Evolutionary conservation across 2,888 invertebrate species (phyloP), one percentile per base, ranked within the genome.

Genomic region (Phragmatobia fuliginosa): DNA sequence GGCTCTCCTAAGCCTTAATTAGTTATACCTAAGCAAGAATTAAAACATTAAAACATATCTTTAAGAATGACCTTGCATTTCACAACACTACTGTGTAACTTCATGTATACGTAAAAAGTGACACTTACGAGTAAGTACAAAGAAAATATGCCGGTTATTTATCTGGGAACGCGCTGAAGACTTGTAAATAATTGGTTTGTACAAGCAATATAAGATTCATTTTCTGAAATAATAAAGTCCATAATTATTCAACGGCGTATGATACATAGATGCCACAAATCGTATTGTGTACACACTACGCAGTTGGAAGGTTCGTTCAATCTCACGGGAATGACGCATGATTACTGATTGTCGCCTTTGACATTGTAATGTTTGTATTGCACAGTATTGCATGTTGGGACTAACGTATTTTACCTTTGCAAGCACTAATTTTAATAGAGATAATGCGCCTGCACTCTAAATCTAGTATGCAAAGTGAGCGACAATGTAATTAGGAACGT

Each of bases 271-370:
- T 31, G 64, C 62, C 61, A 60, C 61, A 71, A 71, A 72, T 68
- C 73, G 68, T 75, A 71, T 71, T 69, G 72, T 76, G 70, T 68
- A 70, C 8, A 21, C 60, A 71, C 66, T 71, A 74, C 66, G 45
- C 66, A 68, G 72, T 71, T 78, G 75, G 73, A 71, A 72, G 80
- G 75, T 77, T 71, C 68, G 62, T 72, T 78, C 77, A 80, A 82
- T 80, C 81, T 79, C 81, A 72, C 75, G 81, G 83, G 81, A 73
- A 71, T 79, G 78, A 82, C 78, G 76, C 78, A 75, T 77, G 77
- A 80, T 82, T 76, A 75, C 83, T 74, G 83, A 80, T 79, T 82
- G 81, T 82, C 76, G 80, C 71, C 78, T 75, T 80, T 77, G 77
- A 82, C 81, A 77, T 74, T 80, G 76, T 74, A 68, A 75, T 78